A percentile compares a stretch with the other conserved stretches of the same genome.
Evolutionary conservation across 2,888 invertebrate species (phyloP).

Genomic region (Chalcosyrphus nemorum): DNA sequence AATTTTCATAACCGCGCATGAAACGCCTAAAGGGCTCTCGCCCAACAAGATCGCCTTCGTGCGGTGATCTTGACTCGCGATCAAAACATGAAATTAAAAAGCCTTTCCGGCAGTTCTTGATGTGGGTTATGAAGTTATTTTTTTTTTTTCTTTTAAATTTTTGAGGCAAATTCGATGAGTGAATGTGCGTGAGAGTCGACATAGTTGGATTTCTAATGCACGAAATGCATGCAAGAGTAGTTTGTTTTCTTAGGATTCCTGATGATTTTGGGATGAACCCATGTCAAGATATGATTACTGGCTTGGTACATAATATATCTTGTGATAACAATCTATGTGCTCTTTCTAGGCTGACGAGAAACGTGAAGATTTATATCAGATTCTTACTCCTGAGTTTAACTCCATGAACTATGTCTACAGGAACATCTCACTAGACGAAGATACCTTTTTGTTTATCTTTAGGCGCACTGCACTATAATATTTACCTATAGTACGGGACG

Average conservation of each 20-base stretch:
- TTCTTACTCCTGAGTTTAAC: too few species aligned
- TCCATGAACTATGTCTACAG: too few species aligned
- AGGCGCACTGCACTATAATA: too few species aligned
- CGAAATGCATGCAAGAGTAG: neutral
- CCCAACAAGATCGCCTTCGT: conserved; percentile 1
- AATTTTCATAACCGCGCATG: neutral
- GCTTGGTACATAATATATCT: neutral
- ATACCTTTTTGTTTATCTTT: too few species aligned
- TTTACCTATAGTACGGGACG: too few species aligned
- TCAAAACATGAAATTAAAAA: neutral
- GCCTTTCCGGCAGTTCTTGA: neutral
- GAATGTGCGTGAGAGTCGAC: neutral
- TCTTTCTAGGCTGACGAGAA: too few species aligned
- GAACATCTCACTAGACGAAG: too few species aligned
- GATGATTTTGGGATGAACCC: neutral
- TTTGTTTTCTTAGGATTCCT: neutral
- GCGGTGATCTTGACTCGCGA: neutral
- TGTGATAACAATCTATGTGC: neutral
- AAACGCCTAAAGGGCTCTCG: neutral
- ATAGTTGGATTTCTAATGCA: neutral
- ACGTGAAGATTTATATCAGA: too few species aligned
- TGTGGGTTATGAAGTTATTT: neutral
- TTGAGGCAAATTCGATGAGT: neutral
- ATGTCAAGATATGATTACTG: neutral
- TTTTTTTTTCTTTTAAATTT: neutral